Evolutionary conservation across 2,888 invertebrate genomes (phyloP).

Genomic region (Acanthopleura granulata): DNA sequence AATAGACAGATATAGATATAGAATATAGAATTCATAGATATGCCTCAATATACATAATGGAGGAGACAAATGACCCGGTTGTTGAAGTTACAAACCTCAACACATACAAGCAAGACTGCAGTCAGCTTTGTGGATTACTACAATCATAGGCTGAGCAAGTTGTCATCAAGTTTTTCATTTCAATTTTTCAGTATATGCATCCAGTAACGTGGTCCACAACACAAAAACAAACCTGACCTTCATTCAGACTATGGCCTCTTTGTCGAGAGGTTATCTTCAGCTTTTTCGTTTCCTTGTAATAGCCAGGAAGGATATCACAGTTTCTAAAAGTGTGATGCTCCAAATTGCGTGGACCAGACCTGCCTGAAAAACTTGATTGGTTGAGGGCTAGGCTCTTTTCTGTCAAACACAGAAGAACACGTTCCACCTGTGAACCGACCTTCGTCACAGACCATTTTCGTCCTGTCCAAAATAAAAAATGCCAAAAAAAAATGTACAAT

Average conservation of each 20-base stretch:
- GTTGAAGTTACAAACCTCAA: no score
- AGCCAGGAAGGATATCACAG: neutral
- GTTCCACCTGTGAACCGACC: neutral
- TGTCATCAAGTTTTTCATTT: no score
- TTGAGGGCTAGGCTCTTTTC: neutral
- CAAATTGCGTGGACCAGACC: neutral
- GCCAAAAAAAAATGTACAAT: neutral
- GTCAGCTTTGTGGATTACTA: no score
- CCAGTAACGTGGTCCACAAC: no score
- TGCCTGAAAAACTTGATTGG: neutral
- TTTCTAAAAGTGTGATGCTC: neutral
- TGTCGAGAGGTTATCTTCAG: neutral
- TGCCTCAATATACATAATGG: no score
- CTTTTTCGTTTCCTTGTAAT: neutral
- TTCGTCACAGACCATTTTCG: neutral
- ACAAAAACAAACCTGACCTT: no score
- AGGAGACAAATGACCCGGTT: no score
- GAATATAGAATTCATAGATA: no score
- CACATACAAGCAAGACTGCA: no score
- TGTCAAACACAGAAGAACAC: conserved; percentile 8
- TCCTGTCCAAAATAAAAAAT: neutral
- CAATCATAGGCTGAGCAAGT: no score
- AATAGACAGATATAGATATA: no score
- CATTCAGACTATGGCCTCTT: neutral
- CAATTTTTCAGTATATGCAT: no score